phyloP scores from a whole-genome alignment of 2,888 invertebrate species.

The Mimas tiliae region DNA sequence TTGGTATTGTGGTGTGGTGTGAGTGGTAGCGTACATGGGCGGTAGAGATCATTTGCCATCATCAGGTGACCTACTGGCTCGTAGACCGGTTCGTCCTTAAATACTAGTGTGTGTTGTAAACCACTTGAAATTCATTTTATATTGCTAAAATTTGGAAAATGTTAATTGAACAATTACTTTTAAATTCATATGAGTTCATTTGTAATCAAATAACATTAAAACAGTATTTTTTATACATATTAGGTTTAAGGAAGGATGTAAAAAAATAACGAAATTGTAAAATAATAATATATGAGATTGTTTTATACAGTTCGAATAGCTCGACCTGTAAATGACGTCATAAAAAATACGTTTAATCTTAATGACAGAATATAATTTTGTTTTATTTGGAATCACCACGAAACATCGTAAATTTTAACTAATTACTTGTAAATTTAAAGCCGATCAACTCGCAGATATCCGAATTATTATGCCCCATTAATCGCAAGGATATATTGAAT shows the following conservation, averaged over 20 bases:
- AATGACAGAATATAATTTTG: background rate
- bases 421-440: background rate
- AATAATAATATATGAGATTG: background rate
- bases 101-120: background rate
- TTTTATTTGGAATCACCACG: background rate
- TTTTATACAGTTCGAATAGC: background rate
- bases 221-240: background rate
- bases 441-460: background rate
- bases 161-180: no score
- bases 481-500: background rate
- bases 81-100: no score
- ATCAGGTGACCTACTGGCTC: no score
- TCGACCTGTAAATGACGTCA: background rate
- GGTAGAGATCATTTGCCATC: no score
- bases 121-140: background rate
- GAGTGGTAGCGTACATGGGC: no score
- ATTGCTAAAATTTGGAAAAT: no score
- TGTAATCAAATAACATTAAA: no score
- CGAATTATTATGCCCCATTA: background rate
- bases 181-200: no score
- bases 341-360: background rate
- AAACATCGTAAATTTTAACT: background rate
- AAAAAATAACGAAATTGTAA: background rate
- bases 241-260: background rate
- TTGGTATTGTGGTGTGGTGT: no score